These are phyloP conservation scores for Acanthacorydalis orientalis DNA, from an alignment of 2,888 invertebrate genomes.

Conservation along the genomic window DNA sequence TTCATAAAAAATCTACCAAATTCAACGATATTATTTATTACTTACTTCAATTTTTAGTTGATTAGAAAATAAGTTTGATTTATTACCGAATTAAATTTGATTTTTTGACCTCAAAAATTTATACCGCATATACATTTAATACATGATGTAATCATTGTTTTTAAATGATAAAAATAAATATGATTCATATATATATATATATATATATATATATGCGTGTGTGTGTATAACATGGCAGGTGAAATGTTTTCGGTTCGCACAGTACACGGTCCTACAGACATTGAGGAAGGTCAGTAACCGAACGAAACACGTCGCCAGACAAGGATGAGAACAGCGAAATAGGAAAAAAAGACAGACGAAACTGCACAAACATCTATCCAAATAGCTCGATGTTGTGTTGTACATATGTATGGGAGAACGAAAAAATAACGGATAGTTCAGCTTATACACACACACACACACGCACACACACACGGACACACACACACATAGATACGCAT, in stretches of 20 bases:
- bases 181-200: neutral
- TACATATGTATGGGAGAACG: neutral
- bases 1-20: too few relatives aligned
- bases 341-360: neutral
- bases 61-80: too few relatives aligned
- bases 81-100: too few relatives aligned
- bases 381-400: neutral
- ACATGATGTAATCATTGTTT: too few relatives aligned
- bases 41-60: too few relatives aligned
- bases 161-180: too few relatives aligned
- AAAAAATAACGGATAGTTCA: neutral
- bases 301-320: slow-evolving; percentile 19
- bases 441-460: neutral
- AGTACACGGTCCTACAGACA: slow-evolving; percentile 10
- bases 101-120: too few relatives aligned
- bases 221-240: neutral
- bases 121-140: too few relatives aligned
- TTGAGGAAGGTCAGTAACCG: slow-evolving; percentile 21
- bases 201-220: slow-evolving; percentile 1
- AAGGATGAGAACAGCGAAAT: slow-evolving; percentile 13
- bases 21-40: too few relatives aligned
- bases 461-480: neutral
- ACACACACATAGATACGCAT: neutral
- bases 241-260: slow-evolving; percentile 1
- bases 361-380: neutral